Percentiles rank a stretch among this genome's conserved stretches.
Evolutionary conservation across 2,113 vertebrate genomes (phyloP).

Genomic region (Lagopus leucura): DNA sequence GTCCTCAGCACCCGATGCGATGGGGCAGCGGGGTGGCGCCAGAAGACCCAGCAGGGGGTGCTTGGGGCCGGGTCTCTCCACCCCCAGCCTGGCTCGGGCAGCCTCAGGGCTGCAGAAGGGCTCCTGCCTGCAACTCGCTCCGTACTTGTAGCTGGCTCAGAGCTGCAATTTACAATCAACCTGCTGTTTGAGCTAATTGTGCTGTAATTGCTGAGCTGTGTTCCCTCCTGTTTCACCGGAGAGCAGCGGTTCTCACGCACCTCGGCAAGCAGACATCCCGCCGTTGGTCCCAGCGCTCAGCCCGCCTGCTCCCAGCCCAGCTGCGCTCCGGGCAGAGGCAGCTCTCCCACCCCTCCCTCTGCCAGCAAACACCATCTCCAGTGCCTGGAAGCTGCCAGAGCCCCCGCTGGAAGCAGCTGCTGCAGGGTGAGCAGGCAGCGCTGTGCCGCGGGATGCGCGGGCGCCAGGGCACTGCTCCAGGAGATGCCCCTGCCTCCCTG

Average conservation of each 20-base stretch:
- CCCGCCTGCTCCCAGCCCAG: background rate
- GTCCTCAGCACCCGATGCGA: fast-evolving
- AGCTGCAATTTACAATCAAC: constrained; percentile 64
- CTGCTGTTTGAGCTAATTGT: constrained; percentile 70
- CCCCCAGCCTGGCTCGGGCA: background rate
- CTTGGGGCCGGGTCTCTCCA: background rate
- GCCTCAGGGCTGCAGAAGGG: background rate
- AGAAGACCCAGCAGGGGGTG: background rate
- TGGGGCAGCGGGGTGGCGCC: background rate
- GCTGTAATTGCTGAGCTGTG: constrained; percentile 64
- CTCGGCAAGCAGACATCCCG: background rate
- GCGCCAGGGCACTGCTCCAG: fast-evolving
- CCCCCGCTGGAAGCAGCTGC: background rate
- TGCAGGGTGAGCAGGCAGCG: background rate
- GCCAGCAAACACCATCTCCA: background rate
- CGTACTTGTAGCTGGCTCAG: constrained; percentile 34
- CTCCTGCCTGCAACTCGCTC: background rate
- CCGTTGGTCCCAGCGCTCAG: fast-evolving
- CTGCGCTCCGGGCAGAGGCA: background rate
- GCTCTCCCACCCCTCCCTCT: background rate
- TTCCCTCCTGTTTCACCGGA: constrained; percentile 38
- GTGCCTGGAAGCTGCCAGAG: background rate
- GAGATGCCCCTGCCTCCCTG: background rate
- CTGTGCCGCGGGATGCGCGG: fast-evolving
- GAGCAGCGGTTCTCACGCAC: background rate